A percentile compares a stretch with the other conserved stretches of the same genome.
phyloP scores from a whole-genome alignment of 2,888 invertebrate species.

The Leptinotarsa rubiginosa region DNA sequence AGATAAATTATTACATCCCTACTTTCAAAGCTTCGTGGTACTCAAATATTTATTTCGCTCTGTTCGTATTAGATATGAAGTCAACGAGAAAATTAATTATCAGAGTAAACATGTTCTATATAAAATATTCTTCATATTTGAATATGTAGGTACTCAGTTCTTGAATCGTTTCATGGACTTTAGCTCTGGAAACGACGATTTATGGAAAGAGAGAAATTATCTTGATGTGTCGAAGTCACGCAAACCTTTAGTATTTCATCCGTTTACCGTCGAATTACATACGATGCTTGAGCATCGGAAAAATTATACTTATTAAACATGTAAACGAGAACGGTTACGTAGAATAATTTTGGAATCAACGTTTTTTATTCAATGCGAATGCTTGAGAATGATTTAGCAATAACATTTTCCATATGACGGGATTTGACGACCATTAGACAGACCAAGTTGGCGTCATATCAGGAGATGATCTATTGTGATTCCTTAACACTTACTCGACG shows the following conservation, averaged over 20 bases:
- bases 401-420: too few relatives aligned
- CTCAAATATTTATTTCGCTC: constrained; percentile 13
- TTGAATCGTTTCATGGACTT: background rate
- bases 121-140: constrained; percentile 9
- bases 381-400: too few relatives aligned
- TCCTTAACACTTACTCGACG: too few relatives aligned
- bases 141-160: background rate
- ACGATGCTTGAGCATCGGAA: background rate
- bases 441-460: too few relatives aligned
- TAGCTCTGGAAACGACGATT: background rate
- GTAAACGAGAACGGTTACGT: background rate
- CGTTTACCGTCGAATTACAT: background rate
- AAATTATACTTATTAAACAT: constrained; percentile 8
- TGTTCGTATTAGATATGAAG: constrained; percentile 4
- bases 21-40: constrained; percentile 4
- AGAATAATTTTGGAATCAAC: too few relatives aligned
- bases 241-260: constrained; percentile 5
- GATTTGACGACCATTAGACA: too few relatives aligned
- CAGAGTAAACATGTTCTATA: constrained; percentile 7
- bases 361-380: too few relatives aligned
- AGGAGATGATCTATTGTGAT: too few relatives aligned
- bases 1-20: constrained; percentile 16
- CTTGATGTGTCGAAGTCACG: background rate
- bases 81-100: constrained; percentile 20
- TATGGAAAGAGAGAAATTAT: background rate